These are phyloP conservation scores for Caenorhabditis latens DNA, from an alignment of 1,140 invertebrate genomes.

Conservation along the genomic window DNA sequence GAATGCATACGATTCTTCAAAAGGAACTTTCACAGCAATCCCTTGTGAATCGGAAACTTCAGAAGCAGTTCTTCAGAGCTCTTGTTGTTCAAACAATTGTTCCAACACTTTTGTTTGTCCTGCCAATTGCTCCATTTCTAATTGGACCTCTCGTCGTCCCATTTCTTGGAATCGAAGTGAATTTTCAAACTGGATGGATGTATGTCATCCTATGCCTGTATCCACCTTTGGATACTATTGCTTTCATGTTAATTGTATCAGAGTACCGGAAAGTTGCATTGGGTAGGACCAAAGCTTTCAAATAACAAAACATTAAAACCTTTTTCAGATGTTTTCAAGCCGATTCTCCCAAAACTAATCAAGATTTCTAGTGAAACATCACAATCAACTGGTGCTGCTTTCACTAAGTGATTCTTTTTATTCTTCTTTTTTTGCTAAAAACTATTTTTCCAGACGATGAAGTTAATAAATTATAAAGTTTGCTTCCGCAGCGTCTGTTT, in stretches of 20 bases:
- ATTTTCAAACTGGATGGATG: conserved; percentile 17
- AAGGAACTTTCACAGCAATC: background rate
- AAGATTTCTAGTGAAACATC: background rate
- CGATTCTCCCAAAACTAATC: background rate
- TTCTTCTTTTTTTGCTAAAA: too few species aligned
- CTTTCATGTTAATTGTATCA: background rate
- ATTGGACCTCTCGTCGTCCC: background rate
- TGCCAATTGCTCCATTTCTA: background rate
- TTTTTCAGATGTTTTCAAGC: background rate
- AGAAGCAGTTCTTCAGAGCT: background rate
- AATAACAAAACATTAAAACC: background rate
- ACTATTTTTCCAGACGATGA: too few species aligned
- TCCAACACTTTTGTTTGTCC: background rate
- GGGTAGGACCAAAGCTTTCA: background rate
- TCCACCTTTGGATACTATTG: background rate
- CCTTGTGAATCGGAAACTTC: background rate
- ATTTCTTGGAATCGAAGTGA: background rate
- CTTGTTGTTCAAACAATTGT: background rate
- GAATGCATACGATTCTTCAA: background rate
- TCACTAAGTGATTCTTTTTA: background rate
- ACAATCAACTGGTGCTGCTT: background rate
- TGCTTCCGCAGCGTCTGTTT: too few species aligned
- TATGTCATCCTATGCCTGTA: background rate
- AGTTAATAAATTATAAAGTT: too few species aligned
- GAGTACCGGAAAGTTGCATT: background rate